A percentile compares a stretch with the other conserved stretches of the same genome.
These are phyloP conservation scores for Bubo bubo DNA, from an alignment of 2,113 vertebrate species.

Conservation along the genomic window DNA sequence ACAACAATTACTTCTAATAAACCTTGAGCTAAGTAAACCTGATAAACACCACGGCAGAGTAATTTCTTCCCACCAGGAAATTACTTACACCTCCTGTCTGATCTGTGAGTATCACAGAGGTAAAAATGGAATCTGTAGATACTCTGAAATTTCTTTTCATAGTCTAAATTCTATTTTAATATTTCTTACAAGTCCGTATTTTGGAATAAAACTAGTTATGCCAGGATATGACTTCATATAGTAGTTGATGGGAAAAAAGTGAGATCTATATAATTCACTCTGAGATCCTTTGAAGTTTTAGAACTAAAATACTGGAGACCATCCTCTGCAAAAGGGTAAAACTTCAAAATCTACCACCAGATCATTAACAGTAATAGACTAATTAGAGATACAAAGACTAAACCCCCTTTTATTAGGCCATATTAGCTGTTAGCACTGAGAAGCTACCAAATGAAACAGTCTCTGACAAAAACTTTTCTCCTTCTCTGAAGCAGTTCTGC, in stretches of 20 bases:
- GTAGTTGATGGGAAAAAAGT: neutral
- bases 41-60: neutral
- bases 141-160: neutral
- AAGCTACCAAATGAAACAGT: neutral
- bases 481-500: neutral
- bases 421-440: neutral
- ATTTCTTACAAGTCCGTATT: neutral
- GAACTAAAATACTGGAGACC: neutral
- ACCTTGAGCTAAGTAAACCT: constrained; percentile 9
- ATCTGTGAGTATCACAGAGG: neutral
- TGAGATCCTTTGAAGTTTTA: neutral
- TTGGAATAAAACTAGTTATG: neutral
- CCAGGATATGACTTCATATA: neutral
- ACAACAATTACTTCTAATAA: neutral
- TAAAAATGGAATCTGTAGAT: neutral
- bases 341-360: constrained; percentile 12
- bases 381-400: neutral
- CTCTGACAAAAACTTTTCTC: neutral
- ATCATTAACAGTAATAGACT: neutral
- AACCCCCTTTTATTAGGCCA: neutral
- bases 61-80: neutral
- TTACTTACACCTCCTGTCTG: neutral
- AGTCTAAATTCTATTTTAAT: neutral
- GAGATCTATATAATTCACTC: neutral
- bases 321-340: neutral